Evolutionary conservation across 2,797 vertebrate species (phyloP).

Genomic region (Hippopotamyrus pictus): DNA sequence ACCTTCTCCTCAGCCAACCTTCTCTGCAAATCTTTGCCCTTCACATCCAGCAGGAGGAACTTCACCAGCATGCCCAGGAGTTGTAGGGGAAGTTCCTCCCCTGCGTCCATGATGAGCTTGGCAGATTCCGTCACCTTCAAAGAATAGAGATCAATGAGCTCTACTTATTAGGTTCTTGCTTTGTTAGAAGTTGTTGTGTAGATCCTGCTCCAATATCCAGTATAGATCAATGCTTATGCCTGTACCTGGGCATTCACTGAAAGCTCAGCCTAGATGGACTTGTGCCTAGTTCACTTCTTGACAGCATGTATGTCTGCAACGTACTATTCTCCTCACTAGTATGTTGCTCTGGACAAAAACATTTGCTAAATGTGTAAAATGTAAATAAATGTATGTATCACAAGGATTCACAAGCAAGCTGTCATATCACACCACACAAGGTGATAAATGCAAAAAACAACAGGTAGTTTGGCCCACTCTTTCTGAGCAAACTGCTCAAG

Average conservation of each 20-base stretch:
- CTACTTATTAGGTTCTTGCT: not conserved
- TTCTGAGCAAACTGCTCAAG: too few relatives aligned
- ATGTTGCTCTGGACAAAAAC: not conserved
- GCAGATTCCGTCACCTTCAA: conserved; percentile 69
- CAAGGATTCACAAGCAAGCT: not conserved
- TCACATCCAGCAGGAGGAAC: conserved; percentile 76
- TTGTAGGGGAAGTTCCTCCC: conserved; percentile 68
- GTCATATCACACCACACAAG: not conserved
- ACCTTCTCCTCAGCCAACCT: conserved; percentile 61
- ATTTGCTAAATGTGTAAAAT: not conserved
- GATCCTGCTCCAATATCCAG: not conserved
- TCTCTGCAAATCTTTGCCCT: conserved; percentile 65
- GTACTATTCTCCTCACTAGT: not conserved
- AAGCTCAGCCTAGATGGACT: not conserved
- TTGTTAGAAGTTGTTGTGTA: not conserved
- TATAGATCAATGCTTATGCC: not conserved
- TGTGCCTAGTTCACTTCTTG: not conserved
- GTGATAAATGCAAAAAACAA: not conserved
- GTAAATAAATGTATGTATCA: not conserved
- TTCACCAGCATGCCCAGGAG: conserved; percentile 82
- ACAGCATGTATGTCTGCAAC: not conserved
- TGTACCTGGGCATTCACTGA: not conserved
- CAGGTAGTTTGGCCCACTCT: too few relatives aligned
- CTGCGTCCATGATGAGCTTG: conserved; percentile 65
- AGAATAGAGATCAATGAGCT: not conserved